Evolutionary conservation across 2,888 invertebrate genomes (phyloP).

Genomic region (Dione juno): DNA sequence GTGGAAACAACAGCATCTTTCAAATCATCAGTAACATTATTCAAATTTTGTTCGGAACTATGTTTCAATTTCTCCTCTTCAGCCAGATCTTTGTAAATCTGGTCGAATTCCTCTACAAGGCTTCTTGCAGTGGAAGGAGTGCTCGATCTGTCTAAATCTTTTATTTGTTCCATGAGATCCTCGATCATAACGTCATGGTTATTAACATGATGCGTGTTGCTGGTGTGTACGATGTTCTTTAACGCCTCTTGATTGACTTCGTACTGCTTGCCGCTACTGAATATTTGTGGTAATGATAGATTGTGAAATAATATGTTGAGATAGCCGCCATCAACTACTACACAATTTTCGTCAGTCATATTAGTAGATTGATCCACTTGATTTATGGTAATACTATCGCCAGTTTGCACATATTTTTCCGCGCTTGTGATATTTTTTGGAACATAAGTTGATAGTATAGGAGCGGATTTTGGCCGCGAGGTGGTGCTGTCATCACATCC

Average conservation of each 20-base stretch:
- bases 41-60: constrained; percentile 45
- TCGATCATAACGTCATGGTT: constrained; percentile 59
- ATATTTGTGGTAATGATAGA: constrained; percentile 69
- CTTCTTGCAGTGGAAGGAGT: constrained; percentile 75
- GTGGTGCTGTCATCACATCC: constrained; percentile 69
- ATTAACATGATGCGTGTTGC: constrained; percentile 56
- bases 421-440: constrained; percentile 52
- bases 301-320: constrained; percentile 75
- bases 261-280: constrained; percentile 72
- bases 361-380: constrained; percentile 52
- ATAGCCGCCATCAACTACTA: constrained; percentile 74
- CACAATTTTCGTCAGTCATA: constrained; percentile 64
- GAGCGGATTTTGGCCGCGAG: constrained; percentile 43
- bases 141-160: constrained; percentile 61
- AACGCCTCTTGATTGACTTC: constrained; percentile 77
- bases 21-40: constrained; percentile 44
- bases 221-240: constrained; percentile 66
- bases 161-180: constrained; percentile 66
- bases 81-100: constrained; percentile 66
- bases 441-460: constrained; percentile 36
- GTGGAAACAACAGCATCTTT: constrained; percentile 7
- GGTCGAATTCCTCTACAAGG: constrained; percentile 74
- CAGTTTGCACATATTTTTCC: constrained; percentile 73
- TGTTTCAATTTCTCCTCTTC: constrained; percentile 55
- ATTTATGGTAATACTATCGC: constrained; percentile 52